A percentile compares a stretch with the other conserved stretches of the same genome.
These are phyloP conservation scores for Apodemia hepburni DNA, from an alignment of 2,888 invertebrate species.

Conservation along the genomic window DNA sequence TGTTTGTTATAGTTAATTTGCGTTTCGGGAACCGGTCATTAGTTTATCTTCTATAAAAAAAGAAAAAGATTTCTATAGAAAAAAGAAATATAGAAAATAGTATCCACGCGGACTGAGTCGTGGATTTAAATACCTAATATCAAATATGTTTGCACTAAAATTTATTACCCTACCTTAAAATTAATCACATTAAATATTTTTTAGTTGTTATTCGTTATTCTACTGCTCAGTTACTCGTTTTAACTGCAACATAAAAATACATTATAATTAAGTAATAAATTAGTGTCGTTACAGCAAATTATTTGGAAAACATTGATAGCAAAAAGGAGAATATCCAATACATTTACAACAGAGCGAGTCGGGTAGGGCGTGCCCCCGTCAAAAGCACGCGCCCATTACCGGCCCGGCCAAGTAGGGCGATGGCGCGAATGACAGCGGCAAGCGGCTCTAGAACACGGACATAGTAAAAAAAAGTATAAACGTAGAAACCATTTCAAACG, in stretches of 20 bases:
- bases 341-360: constrained; percentile 54
- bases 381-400: constrained; percentile 65
- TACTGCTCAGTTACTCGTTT: background rate
- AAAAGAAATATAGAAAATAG: no score
- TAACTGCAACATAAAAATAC: background rate
- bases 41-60: no score
- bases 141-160: no score
- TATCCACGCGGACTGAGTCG: no score
- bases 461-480: background rate
- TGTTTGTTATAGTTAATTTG: no score
- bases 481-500: background rate
- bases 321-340: constrained; percentile 59
- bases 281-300: constrained; percentile 33
- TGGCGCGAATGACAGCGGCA: constrained; percentile 5
- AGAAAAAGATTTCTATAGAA: no score
- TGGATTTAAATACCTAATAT: no score
- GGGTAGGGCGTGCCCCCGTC: constrained; percentile 60
- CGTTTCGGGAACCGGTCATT: no score
- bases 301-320: constrained; percentile 42
- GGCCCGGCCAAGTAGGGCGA: constrained; percentile 20
- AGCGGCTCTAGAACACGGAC: background rate
- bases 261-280: background rate
- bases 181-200: no score
- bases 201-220: no score
- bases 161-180: no score